phyloP scores from a whole-genome alignment of 2,888 invertebrate genomes.

The Gastrophysa polygoni region DNA sequence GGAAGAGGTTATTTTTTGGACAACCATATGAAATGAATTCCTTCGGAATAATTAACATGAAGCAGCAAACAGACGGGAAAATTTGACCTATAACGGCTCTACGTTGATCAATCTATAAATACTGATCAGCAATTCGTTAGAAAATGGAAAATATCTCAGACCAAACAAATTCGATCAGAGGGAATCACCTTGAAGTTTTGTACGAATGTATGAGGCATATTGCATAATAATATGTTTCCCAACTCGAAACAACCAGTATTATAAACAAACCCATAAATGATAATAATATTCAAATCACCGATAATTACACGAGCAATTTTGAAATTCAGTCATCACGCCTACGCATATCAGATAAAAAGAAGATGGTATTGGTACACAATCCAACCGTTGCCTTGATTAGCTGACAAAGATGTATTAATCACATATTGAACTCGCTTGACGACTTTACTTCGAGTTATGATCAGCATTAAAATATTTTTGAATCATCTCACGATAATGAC shows the following conservation, averaged over 20 bases:
- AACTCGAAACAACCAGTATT: neutral
- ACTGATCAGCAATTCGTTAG: no score
- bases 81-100: no score
- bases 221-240: neutral
- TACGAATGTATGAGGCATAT: neutral
- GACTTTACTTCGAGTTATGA: constrained; percentile 16
- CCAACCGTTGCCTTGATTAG: constrained; percentile 22
- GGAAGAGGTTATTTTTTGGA: no score
- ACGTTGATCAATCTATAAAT: no score
- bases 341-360: neutral
- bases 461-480: constrained; percentile 19
- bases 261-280: neutral
- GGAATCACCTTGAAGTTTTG: neutral
- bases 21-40: no score
- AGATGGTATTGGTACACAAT: constrained; percentile 13
- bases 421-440: constrained; percentile 16
- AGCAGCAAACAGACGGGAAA: no score
- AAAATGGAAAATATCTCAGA: no score
- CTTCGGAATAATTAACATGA: no score
- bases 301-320: neutral
- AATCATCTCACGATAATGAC: constrained; percentile 17
- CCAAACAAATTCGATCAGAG: no score
- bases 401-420: constrained; percentile 25
- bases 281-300: neutral
- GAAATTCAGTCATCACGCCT: neutral